phyloP scores from a whole-genome alignment of 1,140 invertebrate species.

The Cherax destructor region DNA sequence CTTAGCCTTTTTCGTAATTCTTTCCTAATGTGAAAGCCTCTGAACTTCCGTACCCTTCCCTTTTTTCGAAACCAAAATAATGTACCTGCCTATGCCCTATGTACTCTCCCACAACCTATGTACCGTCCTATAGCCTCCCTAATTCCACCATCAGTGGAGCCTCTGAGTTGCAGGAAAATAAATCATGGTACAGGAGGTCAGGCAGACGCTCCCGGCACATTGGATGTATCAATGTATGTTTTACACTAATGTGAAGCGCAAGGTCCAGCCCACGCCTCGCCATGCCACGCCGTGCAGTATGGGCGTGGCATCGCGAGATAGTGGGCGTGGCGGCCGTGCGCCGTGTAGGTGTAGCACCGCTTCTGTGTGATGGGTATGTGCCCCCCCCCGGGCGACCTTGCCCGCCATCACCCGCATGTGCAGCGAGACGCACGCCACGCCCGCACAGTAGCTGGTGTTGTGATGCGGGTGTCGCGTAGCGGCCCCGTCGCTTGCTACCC shows the following conservation, averaged over 20 bases:
- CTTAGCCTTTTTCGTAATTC: too few relatives aligned
- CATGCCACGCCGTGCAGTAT: constrained; percentile 13
- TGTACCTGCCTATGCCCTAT: not conserved
- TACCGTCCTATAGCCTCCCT: not conserved
- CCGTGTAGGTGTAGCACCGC: constrained; percentile 65
- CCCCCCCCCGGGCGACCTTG: constrained; percentile 37
- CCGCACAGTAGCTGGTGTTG: constrained; percentile 14
- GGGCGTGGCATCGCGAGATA: not conserved
- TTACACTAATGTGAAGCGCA: constrained; percentile 52
- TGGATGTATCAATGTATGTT: constrained; percentile 50
- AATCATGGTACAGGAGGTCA: not conserved
- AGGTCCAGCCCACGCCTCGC: not conserved
- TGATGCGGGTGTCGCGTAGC: constrained; percentile 36
- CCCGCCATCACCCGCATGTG: constrained; percentile 34
- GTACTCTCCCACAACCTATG: not conserved
- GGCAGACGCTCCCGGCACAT: constrained; percentile 18
- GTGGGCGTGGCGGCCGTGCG: constrained; percentile 9
- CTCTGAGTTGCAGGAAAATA: not conserved
- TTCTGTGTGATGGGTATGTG: constrained; percentile 57
- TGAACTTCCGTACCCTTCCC: not conserved
- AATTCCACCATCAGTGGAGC: not conserved
- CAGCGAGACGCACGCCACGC: constrained; percentile 13
- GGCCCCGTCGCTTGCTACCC: not conserved
- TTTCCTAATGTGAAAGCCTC: not conserved
- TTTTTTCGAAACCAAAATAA: not conserved